Base-by-base conservation (phyloP, 1,140 invertebrate genomes). In the Zelostemma sp. region DNA sequence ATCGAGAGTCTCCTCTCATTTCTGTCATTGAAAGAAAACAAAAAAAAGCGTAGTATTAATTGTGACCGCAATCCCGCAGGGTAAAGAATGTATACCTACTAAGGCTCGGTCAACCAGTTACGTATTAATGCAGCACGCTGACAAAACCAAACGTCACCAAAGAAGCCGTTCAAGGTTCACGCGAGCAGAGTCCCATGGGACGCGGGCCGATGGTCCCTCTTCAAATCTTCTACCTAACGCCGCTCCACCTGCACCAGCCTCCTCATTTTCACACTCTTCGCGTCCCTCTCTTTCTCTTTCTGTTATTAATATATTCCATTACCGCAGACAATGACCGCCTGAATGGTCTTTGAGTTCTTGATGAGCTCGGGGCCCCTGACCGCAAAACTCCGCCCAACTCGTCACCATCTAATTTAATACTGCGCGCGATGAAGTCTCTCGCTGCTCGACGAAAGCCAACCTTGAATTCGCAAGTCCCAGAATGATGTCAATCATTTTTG, bases 281-380 rank as follows among this genome's bases (percentile, higher is more conserved):
- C 41, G 46, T 38, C 35, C 57, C 57, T 50, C 55, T 71, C 72
- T 74, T 77, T 81, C 54, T 69, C 72, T 74, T 77, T 83, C 74
- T 73, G 77, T 82, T 84, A 84, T 84, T 84, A 84, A 84, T 84
- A 84, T 79, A 84, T 84, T 83, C 82, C 82, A 84, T 84, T 83
- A 84, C 78, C 75, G 77, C 72, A 77, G 77, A 83, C 81, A 83
- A 83, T 82, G 80, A 80, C 77, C 74, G 80, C 72, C 75, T 79
- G 77, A 82, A 82, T 83, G 77, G 75, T 74, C 77, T 76, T 82
- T 71, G 68, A 73, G 75, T 77, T 77, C 75, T 78, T 79, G 75
- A 80, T 80, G 79, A 81, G 75, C 76, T 80, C 69, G 68, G 61
- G 71, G 68, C 69, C 75, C 69, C 64, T 68, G 74, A 73, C 69